Base-by-base conservation (phyloP, 2,797 vertebrate genomes). In the Capromys pilorides region DNA sequence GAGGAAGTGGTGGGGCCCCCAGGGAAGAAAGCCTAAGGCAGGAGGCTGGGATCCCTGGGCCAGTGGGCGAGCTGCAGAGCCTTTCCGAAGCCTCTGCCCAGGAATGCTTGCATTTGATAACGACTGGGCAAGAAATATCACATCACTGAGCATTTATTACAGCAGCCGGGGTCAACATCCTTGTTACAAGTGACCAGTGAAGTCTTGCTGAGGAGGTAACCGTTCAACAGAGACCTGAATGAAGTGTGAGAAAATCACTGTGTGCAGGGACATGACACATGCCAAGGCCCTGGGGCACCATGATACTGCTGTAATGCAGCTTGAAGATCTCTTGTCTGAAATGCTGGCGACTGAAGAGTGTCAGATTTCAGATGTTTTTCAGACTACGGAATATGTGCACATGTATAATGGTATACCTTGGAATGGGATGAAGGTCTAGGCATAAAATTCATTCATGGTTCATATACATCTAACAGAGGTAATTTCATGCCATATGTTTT, bases 201-300 rank as follows among this genome's bases (percentile, higher is more conserved):
- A 51, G 83, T 51, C 36, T 61, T 14, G 64, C 54, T 12, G 21
- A 75, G 28, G 36, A 92, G 73, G 73, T 18, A 54, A 21, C 39
- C 21, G 0, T 0, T 54, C 31, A 59, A 10, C 16, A 5, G 59
- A 94, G 79, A 61, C 75, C 87, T 73, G 9, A 12, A 11, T 33
- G 31, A 45, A 45, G 41, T 2, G 14, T 51, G 24, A 22, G 28
- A 16, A 3, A 3, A 14, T 14, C 54, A 13, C n/a, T 31, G 0
- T 3, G 12, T 6, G 16, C 36, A 62, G 71, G 77, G 81, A 6
- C n/a, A 16, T 0, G 21, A 51, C 19, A 2, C 0, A 0, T 9
- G 54, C 33, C 57, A 84, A 82, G 73, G 87, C 73, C 84, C 59
- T 33, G 5, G 66, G 87, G 39, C 69, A 49, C 3, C 1, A n/a